These are phyloP conservation scores for Lissonota sp. DNA, from an alignment of 2,888 invertebrate species.

Conservation along the genomic window DNA sequence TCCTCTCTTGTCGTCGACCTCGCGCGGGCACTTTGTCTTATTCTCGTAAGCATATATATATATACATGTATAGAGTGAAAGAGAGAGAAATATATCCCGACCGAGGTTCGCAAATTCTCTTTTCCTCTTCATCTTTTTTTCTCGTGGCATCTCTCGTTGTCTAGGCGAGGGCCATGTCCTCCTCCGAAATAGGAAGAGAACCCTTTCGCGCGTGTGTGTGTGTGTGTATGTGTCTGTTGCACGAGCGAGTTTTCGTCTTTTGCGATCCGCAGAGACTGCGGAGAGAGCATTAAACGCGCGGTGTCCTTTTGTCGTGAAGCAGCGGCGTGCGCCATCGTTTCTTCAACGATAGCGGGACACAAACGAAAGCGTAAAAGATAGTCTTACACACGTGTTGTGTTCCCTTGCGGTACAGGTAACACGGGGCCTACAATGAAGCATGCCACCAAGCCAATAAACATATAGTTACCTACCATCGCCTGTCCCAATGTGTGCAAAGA, in stretches of 20 bases:
- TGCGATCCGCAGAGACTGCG: background rate
- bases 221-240: background rate
- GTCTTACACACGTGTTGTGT: slow-evolving; percentile 48
- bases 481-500: slow-evolving; percentile 32
- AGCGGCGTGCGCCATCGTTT: slow-evolving; percentile 46
- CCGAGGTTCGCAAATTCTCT: slow-evolving; percentile 54
- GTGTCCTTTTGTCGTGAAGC: slow-evolving; percentile 76
- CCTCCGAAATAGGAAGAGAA: slow-evolving; percentile 41
- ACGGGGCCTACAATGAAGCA: background rate
- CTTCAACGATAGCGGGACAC: slow-evolving; percentile 25
- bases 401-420: slow-evolving; percentile 44
- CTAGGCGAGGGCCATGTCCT: slow-evolving; percentile 58
- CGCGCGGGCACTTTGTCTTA: slow-evolving; percentile 65
- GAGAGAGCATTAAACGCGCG: slow-evolving; percentile 61
- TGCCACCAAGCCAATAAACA: background rate
- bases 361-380: slow-evolving; percentile 44
- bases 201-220: slow-evolving; percentile 9
- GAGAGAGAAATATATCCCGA: slow-evolving; percentile 46
- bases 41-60: slow-evolving; percentile 46
- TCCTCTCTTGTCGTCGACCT: slow-evolving; percentile 54
- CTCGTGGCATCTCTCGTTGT: slow-evolving; percentile 26
- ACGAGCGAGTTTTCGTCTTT: too few relatives aligned
- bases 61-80: background rate
- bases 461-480: slow-evolving; percentile 21
- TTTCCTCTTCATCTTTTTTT: slow-evolving; percentile 51